Percentiles rank a stretch among this genome's conserved stretches.
Evolutionary conservation across 1,140 invertebrate species (phyloP).

Genomic region (Elysia chlorotica): DNA sequence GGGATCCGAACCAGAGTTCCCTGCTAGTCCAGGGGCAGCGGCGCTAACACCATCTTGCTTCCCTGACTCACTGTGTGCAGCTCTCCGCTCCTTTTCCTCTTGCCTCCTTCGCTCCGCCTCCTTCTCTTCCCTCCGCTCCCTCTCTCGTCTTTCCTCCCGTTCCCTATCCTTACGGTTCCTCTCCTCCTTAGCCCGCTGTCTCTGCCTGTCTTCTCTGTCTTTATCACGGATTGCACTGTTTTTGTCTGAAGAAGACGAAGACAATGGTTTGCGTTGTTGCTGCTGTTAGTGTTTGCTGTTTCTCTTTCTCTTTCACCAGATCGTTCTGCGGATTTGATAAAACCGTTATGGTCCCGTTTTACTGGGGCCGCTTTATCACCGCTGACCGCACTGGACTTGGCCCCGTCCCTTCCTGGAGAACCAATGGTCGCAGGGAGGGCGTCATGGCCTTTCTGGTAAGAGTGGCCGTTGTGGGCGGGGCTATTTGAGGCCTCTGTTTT

Average conservation of each 20-base stretch:
- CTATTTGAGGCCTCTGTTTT: no score
- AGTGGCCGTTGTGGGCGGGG: no score
- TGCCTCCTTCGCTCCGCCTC: conserved; percentile 13
- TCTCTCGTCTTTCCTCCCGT: conserved; percentile 12
- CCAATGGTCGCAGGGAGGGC: no score
- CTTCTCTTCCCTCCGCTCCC: conserved; percentile 14
- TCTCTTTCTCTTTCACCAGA: neutral
- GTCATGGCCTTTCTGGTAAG: no score
- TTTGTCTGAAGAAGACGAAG: no score
- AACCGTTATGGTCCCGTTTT: neutral
- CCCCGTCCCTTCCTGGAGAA: neutral
- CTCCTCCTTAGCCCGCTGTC: conserved; percentile 4
- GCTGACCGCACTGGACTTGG: neutral
- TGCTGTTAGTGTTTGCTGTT: neutral
- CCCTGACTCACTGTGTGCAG: neutral
- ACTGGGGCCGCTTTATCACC: no score
- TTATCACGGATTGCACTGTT: no score
- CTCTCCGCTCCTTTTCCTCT: conserved; percentile 12
- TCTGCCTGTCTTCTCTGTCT: conserved; percentile 12
- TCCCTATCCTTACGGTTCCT: conserved; percentile 16
- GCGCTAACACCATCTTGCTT: neutral
- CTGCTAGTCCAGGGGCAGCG: neutral
- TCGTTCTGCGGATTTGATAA: neutral
- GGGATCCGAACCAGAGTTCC: neutral
- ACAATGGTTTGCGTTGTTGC: no score